Conservation (phyloP, 2,113 vertebrate genomes). For the Daubentonia madagascariensis region DNA sequence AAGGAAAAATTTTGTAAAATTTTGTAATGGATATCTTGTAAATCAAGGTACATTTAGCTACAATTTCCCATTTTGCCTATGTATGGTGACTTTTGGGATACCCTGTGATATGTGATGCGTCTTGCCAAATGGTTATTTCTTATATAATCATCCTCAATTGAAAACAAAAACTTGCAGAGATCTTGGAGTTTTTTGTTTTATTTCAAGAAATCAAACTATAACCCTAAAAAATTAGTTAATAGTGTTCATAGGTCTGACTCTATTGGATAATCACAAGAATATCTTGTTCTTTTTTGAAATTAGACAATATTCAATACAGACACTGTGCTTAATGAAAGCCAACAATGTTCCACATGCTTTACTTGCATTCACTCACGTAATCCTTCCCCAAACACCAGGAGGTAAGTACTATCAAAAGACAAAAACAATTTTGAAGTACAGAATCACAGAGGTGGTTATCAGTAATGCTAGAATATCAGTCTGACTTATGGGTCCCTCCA, state of each 20-base stretch:
- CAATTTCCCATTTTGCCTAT: no score
- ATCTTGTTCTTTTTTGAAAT: background rate
- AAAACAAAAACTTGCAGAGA: background rate
- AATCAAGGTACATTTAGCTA: no score
- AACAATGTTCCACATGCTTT: background rate
- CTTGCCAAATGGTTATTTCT: background rate
- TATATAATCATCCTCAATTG: background rate
- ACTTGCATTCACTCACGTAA: constrained; percentile 17
- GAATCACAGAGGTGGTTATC: background rate
- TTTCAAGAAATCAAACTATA: background rate
- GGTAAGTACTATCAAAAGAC: background rate
- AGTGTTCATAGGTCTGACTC: background rate
- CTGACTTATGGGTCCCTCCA: background rate
- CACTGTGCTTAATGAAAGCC: background rate
- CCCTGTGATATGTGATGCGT: background rate
- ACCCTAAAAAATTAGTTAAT: background rate
- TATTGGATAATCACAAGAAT: constrained; percentile 28
- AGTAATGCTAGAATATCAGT: constrained; percentile 7
- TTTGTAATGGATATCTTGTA: no score
- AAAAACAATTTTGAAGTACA: background rate
- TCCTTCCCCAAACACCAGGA: background rate
- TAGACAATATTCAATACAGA: background rate
- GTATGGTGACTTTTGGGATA: no score
- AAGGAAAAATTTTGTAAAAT: no score
- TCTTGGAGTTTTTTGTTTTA: background rate